A percentile compares a stretch with the other conserved stretches of the same genome.
Evolutionary conservation across 2,888 invertebrate genomes (phyloP).

Genomic region (Halictus ligatus): DNA sequence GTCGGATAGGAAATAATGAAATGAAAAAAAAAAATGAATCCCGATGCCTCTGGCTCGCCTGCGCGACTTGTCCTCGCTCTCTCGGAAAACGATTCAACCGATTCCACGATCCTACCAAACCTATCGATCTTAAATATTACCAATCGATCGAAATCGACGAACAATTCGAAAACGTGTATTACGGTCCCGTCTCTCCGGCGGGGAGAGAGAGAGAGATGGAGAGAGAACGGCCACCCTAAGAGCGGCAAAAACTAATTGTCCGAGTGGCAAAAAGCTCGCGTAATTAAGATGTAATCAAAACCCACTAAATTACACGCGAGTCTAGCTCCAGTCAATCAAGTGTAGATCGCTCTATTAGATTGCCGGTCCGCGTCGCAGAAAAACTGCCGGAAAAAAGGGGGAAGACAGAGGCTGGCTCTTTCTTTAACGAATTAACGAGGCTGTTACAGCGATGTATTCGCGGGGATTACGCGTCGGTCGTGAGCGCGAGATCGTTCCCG

Average conservation of each 20-base stretch:
- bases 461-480: conserved; percentile 12
- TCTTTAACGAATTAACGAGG: conserved; percentile 33
- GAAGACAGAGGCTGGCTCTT: neutral
- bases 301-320: conserved; percentile 37
- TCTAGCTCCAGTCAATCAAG: conserved; percentile 38
- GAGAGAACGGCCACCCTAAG: neutral
- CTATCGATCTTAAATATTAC: neutral
- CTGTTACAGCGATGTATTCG: conserved; percentile 14
- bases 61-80: neutral
- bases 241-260: conserved; percentile 34
- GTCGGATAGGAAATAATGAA: conserved; percentile 55
- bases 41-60: neutral
- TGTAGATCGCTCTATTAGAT: conserved; percentile 32
- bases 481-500: conserved; percentile 7
- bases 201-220: neutral
- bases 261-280: conserved; percentile 19
- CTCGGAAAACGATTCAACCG: neutral
- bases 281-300: conserved; percentile 44
- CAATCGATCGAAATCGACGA: neutral
- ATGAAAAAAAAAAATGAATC: conserved; percentile 21
- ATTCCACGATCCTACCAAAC: no score
- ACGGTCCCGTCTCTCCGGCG: neutral
- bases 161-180: neutral
- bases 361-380: neutral
- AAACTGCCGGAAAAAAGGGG: neutral